Percentiles rank a stretch among this genome's conserved stretches.
Conservation (phyloP, 2,888 invertebrate species). For the Exephanes ischioxanthus region DNA sequence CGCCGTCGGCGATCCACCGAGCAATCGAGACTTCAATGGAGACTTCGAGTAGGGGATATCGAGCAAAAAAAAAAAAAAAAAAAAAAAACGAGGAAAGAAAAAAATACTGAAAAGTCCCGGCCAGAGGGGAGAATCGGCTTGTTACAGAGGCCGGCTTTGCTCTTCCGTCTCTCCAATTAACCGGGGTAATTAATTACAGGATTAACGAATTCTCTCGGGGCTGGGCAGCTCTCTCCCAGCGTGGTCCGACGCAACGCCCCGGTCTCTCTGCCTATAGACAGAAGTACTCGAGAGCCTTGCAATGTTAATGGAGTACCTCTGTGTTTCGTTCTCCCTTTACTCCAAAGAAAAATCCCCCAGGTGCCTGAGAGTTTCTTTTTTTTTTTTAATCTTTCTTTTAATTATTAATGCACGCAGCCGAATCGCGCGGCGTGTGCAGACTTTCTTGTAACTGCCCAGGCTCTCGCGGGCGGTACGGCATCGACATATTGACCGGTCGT, state of each 20-base stretch:
- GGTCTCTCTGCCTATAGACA: constrained; percentile 38
- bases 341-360: constrained; percentile 30
- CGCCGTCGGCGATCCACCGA: constrained; percentile 26
- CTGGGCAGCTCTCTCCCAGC: constrained; percentile 3
- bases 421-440: neutral
- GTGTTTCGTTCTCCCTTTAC: constrained; percentile 37
- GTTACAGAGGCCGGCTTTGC: constrained; percentile 35
- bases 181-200: constrained; percentile 75
- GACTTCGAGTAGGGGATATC: constrained; percentile 54
- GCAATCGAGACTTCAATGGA: constrained; percentile 60
- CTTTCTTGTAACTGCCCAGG: neutral
- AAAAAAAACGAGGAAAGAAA: constrained; percentile 25
- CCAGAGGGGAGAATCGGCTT: constrained; percentile 28
- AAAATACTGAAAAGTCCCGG: constrained; percentile 68
- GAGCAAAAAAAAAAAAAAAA: constrained; percentile 22
- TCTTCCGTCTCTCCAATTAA: constrained; percentile 73
- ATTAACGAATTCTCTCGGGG: constrained; percentile 70
- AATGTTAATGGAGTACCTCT: constrained; percentile 47
- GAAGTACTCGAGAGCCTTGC: constrained; percentile 28
- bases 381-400: neutral
- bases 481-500: neutral
- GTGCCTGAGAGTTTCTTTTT: neutral
- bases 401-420: constrained; percentile 23
- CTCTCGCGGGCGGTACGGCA: neutral
- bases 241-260: constrained; percentile 18